Evolutionary conservation across 2,797 vertebrate species (phyloP), one percentile per base, ranked within the genome.

Genomic region (Leptoclinus maculatus): DNA sequence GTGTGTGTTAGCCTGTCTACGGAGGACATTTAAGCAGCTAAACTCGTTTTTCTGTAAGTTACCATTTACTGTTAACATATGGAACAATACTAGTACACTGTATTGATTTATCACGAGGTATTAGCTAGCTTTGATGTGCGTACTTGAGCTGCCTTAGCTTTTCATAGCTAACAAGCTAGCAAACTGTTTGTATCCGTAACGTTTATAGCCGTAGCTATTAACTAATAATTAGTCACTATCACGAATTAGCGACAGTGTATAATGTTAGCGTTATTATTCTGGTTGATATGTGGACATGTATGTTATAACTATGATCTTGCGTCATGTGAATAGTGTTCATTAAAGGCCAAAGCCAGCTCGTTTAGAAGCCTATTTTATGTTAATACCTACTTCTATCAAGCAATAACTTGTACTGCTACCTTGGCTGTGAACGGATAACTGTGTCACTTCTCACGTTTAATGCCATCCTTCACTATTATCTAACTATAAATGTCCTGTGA

Each of bases 81-180:
- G 0, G 0, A 53, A 32, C 21, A 34, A 8, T 7, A 0, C 0
- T 25, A 2, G 49, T 2, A 11, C 5, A 8, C 0, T 63, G 0
- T 17, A 10, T 58, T 57, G 1, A 3, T 3, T 19, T 19, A 66
- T 5, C 0, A 2, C 1, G n/a, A 0, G 0, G 27, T 14, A 2
- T 1, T 11, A 25, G 7, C 0, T 13, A 3, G 23, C 8, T 14
- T 29, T 66, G 1, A 69, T 8, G 1, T 32, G 3, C 16, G 4
- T 36, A 2, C 0, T 36, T 13, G 10, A 7, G 41, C 56, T 36
- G 56, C 16, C 49, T 49, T 71, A 71, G 56, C 56, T 23, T 41
- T 23, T 6, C 8, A 13, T 4, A 68, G 82, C 86, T 78, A 85
- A 45, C 69, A 21, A 25, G 74, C 62, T 78, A 88, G 38, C 75